These are phyloP conservation scores for Leucophenga montana DNA, from an alignment of 2,888 invertebrate genomes.

Conservation along the genomic window DNA sequence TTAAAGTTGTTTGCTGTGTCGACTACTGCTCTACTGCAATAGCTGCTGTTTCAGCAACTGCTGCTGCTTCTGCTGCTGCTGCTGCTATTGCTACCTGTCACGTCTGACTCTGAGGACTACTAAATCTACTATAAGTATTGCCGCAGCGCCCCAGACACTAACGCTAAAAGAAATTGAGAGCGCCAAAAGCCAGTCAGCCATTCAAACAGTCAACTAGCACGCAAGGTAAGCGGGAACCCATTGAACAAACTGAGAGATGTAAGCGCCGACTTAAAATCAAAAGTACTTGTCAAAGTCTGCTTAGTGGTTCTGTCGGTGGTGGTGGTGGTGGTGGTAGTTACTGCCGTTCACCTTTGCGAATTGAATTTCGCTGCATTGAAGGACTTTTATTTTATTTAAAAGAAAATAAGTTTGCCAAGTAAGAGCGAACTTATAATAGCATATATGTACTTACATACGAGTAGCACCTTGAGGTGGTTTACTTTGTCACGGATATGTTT, in stretches of 20 bases:
- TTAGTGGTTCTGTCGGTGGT: slow-evolving; percentile 4
- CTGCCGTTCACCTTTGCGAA: slow-evolving; percentile 6
- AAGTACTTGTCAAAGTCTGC: slow-evolving; percentile 52
- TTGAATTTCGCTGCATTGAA: slow-evolving; percentile 17
- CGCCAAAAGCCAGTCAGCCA: slow-evolving; percentile 5
- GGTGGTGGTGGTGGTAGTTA: neutral
- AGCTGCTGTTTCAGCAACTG: neutral
- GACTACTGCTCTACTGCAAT: no score
- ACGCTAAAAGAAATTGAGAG: no score
- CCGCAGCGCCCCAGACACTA: neutral
- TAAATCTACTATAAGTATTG: slow-evolving; percentile 18
- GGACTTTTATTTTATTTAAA: slow-evolving; percentile 18
- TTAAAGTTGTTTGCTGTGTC: slow-evolving; percentile 8
- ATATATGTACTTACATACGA: slow-evolving; percentile 44
- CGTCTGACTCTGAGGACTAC: slow-evolving; percentile 17
- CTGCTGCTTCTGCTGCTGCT: neutral
- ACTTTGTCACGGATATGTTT: slow-evolving; percentile 65
- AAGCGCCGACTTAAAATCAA: slow-evolving; percentile 27
- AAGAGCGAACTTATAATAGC: slow-evolving; percentile 38
- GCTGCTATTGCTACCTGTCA: neutral
- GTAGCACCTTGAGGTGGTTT: slow-evolving; percentile 60
- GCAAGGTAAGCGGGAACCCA: neutral
- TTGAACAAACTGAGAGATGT: neutral
- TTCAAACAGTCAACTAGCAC: neutral
- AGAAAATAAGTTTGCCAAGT: slow-evolving; percentile 39